Base-by-base conservation (phyloP, 2,797 vertebrate species). In the Malurus leucopterus region DNA sequence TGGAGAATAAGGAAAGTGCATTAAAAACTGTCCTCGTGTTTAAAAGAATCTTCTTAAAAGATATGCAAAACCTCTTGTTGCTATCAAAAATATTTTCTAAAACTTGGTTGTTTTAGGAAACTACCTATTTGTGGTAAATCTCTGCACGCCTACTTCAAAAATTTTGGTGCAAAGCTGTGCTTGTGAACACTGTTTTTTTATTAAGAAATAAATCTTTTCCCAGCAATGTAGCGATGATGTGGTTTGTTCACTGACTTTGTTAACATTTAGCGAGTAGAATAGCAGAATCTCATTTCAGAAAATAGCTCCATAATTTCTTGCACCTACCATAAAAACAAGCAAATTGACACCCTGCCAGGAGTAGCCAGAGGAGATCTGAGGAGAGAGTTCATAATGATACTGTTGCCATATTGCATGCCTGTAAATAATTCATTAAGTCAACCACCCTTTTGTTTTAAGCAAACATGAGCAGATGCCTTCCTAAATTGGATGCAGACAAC, bases 391-490 rank as follows among this genome's bases (percentile, higher is more conserved):
- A 92, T 97, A 97, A 97, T 96, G 96, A 96, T 94, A 92, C 70
- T 93, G 76, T 93, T 97, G 91, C 96, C 96, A 96, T 97, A 97
- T 97, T 97, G 96, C 90, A 81, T 1, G 89, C 64, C 92, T 97
- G 95, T 97, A 98, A 97, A 97, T 98, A 97, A 97, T 97, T 97
- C 95, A 97, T 97, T 97, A 97, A 98, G 93, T 96, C 97, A 98
- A 96, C 96, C 91, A 97, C 91, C 94, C 96, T 97, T 97, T 97
- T 97, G 91, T 97, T 97, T 96, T 97, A 97, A 97, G 94, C 96
- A 97, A 97, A 97, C 94, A 97, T 57, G 93, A 97, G 94, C 97
- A 98, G 97, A 97, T 97, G 96, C 92, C 92, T 95, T 95, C 93
- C 94, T 90, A 97, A 96, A 97, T 95, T 95, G 96, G 78, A 96